Conservation (phyloP, 2,888 invertebrate genomes). For the Synanthedon myopaeformis region DNA sequence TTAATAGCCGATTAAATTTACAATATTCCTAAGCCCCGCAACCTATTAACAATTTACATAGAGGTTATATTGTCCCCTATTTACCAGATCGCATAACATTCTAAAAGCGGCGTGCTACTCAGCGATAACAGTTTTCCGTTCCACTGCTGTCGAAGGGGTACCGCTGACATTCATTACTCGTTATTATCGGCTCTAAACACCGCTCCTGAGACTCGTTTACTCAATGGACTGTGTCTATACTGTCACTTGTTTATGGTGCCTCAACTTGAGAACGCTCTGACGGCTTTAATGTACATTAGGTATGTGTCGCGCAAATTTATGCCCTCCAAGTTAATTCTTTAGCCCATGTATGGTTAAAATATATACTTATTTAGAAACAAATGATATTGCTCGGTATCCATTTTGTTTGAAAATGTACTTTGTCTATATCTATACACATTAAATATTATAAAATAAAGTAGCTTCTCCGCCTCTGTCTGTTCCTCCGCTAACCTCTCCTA, state of each 20-base stretch:
- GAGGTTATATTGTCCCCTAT: background rate
- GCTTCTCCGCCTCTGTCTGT: too few species aligned
- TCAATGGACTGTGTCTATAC: conserved; percentile 41
- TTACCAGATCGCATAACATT: conserved; percentile 2
- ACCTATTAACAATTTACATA: too few species aligned
- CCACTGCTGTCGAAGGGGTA: conserved; percentile 27
- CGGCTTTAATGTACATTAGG: conserved; percentile 4
- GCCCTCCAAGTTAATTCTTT: too few species aligned
- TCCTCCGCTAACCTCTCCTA: too few species aligned
- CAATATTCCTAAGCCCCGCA: too few species aligned
- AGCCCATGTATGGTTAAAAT: too few species aligned
- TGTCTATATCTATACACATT: too few species aligned
- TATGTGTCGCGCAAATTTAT: background rate
- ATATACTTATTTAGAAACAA: too few species aligned
- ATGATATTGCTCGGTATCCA: too few species aligned
- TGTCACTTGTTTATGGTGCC: conserved; percentile 21
- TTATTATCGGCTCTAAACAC: conserved; percentile 60
- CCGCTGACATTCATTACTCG: conserved; percentile 56
- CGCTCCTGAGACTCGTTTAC: conserved; percentile 43
- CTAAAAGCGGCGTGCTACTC: conserved; percentile 33
- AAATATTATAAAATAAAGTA: too few species aligned
- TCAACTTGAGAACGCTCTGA: conserved; percentile 4
- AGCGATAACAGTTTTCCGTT: conserved; percentile 53
- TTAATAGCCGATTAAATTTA: too few species aligned
- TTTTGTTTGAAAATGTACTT: too few species aligned